Base-by-base conservation (phyloP, 2,113 vertebrate species). In the Pterophyllum scalare region DNA sequence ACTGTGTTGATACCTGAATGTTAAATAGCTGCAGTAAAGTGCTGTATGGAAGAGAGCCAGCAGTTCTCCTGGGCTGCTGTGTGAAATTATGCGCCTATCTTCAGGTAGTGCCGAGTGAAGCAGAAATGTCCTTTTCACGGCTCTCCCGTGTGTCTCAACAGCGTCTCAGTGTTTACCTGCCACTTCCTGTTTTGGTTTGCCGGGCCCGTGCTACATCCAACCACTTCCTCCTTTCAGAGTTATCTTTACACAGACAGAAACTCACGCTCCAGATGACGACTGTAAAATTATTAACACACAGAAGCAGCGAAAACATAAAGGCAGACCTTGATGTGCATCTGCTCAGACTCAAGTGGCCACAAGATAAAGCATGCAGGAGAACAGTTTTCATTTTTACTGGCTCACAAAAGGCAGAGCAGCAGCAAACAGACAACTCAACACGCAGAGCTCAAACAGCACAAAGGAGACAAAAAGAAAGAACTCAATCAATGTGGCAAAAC, bases 181-280 rank as follows among this genome's bases (percentile, higher is more conserved):
- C 56, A 79, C 87, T 91, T 94, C 91, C 89, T 91, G 86, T 93
- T 91, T 82, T 65, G 75, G 20, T 59, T 77, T 24, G 17, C 17
- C 26, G 26, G 38, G 83, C 80, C 74, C 1, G 20, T 57, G 14
- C 81, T 40, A 31, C 33, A 24, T 40, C 13, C 43, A 26, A 82
- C 80, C 83, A 90, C 90, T 90, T 93, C 90, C 88, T 87, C 64
- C 38, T 74, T 12, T 46, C 20, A 31, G 12, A 9, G 26, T 70
- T 31, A 84, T 86, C 60, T 86, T 17, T 1, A 12, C 24, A n/a
- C 31, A 11, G 38, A 54, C 7, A 65, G 35, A 15, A 60, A 35
- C 49, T 52, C 35, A 0, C 1, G 40, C 31, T 59, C 65, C 75
- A 67, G 60, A 81, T 20, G 57, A n/a, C 1, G 13, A 19, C 56